Conservation (phyloP, 37 sponge, comb jelly and placozoan genomes). For the Dysidea cf. avara region DNA sequence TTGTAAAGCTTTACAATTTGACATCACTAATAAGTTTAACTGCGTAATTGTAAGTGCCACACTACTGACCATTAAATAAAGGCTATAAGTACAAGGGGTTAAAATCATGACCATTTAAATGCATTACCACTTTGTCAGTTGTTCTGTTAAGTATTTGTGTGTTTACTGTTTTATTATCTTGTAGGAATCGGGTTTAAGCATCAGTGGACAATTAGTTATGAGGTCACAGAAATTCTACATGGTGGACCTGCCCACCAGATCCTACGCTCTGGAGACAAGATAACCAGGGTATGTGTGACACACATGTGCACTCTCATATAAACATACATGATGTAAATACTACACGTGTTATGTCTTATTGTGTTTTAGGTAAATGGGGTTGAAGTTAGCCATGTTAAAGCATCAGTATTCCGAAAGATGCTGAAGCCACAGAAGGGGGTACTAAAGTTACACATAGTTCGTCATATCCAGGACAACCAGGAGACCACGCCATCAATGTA, state of each 20-base stretch:
- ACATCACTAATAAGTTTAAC: too few species aligned
- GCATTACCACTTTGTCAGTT: too few species aligned
- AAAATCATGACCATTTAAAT: too few species aligned
- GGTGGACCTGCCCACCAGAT: constrained; percentile 57
- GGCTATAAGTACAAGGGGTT: too few species aligned
- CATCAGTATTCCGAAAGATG: constrained; percentile 59
- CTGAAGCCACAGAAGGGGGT: constrained; percentile 72
- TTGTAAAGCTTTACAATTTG: too few species aligned
- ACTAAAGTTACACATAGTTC: constrained; percentile 44
- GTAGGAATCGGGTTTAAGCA: constrained; percentile 67
- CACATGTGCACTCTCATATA: not conserved
- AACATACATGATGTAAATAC: not conserved
- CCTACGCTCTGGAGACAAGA: constrained; percentile 56
- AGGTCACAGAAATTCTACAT: constrained; percentile 34
- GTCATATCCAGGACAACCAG: too few species aligned
- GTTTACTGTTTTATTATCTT: not conserved
- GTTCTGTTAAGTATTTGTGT: too few species aligned
- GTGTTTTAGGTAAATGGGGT: constrained; percentile 50
- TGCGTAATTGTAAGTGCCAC: too few species aligned
- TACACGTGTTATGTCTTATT: not conserved
- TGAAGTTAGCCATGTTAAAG: constrained; percentile 56
- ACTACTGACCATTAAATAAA: too few species aligned
- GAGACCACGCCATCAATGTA: too few species aligned
- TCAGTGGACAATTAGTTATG: constrained; percentile 37
- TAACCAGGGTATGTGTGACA: constrained; percentile 43